Evolutionary conservation across 1,140 invertebrate species (phyloP).

Genomic region (Drosophila novamexicana): DNA sequence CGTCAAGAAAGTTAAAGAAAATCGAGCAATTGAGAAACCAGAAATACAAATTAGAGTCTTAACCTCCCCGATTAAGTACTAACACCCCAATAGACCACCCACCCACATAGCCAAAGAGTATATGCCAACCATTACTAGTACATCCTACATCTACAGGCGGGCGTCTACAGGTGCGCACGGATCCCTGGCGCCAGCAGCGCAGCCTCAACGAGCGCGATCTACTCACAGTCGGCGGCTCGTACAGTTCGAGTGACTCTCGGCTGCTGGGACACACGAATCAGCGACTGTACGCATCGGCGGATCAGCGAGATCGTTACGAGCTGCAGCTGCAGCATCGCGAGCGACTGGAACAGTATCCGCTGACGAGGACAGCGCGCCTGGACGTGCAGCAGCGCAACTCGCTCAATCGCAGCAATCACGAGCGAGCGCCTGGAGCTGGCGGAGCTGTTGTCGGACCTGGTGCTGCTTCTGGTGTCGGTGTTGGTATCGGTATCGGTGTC

Average conservation of each 20-base stretch:
- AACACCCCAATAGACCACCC: conserved; percentile 18
- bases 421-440: conserved; percentile 50
- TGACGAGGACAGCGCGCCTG: conserved; percentile 76
- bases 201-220: conserved; percentile 82
- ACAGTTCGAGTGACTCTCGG: conserved; percentile 59
- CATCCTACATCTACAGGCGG: conserved; percentile 77
- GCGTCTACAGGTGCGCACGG: conserved; percentile 76
- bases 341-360: conserved; percentile 75
- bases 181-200: conserved; percentile 80
- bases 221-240: conserved; percentile 65
- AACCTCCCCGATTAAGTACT: background rate
- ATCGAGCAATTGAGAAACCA: conserved; percentile 26
- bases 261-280: conserved; percentile 67
- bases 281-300: conserved; percentile 76
- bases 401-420: conserved; percentile 82
- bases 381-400: conserved; percentile 83
- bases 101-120: conserved; percentile 32
- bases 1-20: background rate
- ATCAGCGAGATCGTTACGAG: conserved; percentile 80
- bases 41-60: conserved; percentile 10
- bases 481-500: conserved; percentile 26
- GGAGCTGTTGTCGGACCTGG: conserved; percentile 32
- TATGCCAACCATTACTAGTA: conserved; percentile 47
- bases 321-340: conserved; percentile 80
- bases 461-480: conserved; percentile 7